Percentiles rank a stretch among this genome's conserved stretches.
Conservation (phyloP, 2,888 invertebrate genomes). For the Lasioglossum vierecki region DNA sequence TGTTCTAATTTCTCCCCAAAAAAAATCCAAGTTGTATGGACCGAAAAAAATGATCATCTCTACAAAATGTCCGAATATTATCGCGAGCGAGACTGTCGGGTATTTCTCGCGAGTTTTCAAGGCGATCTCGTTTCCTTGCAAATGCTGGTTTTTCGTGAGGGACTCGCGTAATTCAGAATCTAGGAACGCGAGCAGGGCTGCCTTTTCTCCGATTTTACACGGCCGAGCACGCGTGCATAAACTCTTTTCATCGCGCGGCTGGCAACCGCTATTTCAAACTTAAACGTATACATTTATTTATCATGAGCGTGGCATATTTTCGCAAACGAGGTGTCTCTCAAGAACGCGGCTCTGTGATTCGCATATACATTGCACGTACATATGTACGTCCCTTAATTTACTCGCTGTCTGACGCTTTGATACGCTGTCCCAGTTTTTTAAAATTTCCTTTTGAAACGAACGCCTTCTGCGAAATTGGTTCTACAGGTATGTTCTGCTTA, state of each 20-base stretch:
- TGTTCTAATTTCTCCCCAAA: too few relatives aligned
- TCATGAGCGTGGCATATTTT: constrained; percentile 27
- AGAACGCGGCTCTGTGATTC: constrained; percentile 19
- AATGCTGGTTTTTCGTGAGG: neutral
- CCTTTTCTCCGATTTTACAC: constrained; percentile 46
- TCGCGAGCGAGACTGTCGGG: neutral
- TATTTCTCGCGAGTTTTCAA: constrained; percentile 33
- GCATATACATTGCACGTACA: neutral
- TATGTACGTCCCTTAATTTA: constrained; percentile 43
- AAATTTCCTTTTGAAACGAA: neutral
- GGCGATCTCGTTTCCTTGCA: constrained; percentile 28
- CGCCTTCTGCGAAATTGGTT: neutral
- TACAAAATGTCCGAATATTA: neutral
- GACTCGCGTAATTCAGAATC: constrained; percentile 34
- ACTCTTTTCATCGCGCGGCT: constrained; percentile 42
- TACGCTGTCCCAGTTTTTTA: constrained; percentile 38
- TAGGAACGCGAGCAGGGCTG: constrained; percentile 13
- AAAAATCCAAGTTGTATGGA: too few relatives aligned
- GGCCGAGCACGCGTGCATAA: constrained; percentile 48
- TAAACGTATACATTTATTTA: constrained; percentile 54
- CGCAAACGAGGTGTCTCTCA: constrained; percentile 16
- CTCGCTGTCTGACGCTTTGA: constrained; percentile 37
- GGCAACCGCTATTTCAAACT: constrained; percentile 27
- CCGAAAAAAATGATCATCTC: too few relatives aligned
- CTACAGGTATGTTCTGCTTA: neutral